These are phyloP conservation scores for Drosophila melanica DNA, from an alignment of 1,140 invertebrate genomes.

Conservation along the genomic window DNA sequence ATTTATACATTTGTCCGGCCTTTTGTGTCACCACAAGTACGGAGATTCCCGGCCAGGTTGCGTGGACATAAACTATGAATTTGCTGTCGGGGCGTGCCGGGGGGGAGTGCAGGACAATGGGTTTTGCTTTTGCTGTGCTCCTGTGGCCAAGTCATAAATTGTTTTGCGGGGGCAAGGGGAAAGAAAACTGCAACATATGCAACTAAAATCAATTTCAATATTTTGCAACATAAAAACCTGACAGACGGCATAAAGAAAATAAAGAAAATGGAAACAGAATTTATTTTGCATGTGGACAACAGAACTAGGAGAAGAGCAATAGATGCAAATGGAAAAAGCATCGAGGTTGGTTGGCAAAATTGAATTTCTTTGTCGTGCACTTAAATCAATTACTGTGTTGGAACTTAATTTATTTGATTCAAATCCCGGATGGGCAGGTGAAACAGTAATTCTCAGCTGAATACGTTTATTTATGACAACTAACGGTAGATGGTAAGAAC, in stretches of 20 bases:
- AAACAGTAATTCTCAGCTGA: slow-evolving; percentile 8
- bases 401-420: slow-evolving; percentile 27
- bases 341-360: slow-evolving; percentile 50
- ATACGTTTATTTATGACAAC: slow-evolving; percentile 56
- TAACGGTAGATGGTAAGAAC: slow-evolving; percentile 46
- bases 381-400: slow-evolving; percentile 62
- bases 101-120: slow-evolving; percentile 30
- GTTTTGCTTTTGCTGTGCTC: slow-evolving; percentile 12
- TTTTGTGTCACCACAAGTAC: slow-evolving; percentile 25
- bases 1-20: slow-evolving; percentile 48
- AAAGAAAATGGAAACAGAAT: slow-evolving; percentile 68
- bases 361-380: slow-evolving; percentile 56
- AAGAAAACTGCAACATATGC: slow-evolving; percentile 61
- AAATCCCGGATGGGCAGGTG: slow-evolving; percentile 6
- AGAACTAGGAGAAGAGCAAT: background rate
- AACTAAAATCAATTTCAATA: slow-evolving; percentile 73
- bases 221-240: slow-evolving; percentile 70
- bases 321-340: slow-evolving; percentile 1
- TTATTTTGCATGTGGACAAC: slow-evolving; percentile 57
- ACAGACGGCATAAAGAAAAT: slow-evolving; percentile 43
- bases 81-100: background rate
- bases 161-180: background rate
- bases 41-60: slow-evolving; percentile 24
- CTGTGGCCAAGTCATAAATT: slow-evolving; percentile 64
- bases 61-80: slow-evolving; percentile 34